A percentile compares a stretch with the other conserved stretches of the same genome.
Conservation (phyloP, 2,113 vertebrate species). For the Miniopterus natalensis region DNA sequence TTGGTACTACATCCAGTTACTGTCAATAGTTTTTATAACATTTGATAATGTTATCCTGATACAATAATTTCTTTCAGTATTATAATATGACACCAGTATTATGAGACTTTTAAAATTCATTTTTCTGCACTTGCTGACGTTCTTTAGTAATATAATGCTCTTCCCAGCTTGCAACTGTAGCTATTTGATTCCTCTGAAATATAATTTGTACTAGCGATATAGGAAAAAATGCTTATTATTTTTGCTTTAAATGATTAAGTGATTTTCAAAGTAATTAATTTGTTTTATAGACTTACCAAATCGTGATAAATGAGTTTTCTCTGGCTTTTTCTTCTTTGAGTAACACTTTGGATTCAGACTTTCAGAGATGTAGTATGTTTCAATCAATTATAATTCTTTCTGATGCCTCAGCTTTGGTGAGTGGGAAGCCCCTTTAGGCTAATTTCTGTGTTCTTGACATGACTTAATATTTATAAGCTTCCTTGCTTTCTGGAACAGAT, state of each 20-base stretch:
- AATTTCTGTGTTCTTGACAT: neutral
- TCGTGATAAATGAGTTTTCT: neutral
- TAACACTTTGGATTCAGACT: neutral
- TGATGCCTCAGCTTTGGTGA: neutral
- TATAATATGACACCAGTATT: neutral
- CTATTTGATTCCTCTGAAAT: neutral
- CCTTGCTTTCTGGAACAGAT: neutral
- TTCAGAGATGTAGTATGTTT: neutral
- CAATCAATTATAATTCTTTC: neutral
- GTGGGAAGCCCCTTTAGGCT: neutral
- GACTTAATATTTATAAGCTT: neutral
- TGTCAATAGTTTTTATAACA: neutral
- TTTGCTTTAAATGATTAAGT: neutral
- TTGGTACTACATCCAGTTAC: neutral
- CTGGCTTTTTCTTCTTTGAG: neutral
- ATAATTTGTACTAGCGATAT: neutral
- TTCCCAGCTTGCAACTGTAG: neutral
- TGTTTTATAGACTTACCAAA: neutral
- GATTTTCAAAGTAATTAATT: slow-evolving; percentile 12
- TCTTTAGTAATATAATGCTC: neutral
- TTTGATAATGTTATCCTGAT: neutral
- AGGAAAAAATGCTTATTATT: neutral
- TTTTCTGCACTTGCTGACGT: neutral
- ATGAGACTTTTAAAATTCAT: neutral
- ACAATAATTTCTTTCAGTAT: neutral